phyloP scores from a whole-genome alignment of 2,113 vertebrate genomes.

The Lophochroa leadbeateri region DNA sequence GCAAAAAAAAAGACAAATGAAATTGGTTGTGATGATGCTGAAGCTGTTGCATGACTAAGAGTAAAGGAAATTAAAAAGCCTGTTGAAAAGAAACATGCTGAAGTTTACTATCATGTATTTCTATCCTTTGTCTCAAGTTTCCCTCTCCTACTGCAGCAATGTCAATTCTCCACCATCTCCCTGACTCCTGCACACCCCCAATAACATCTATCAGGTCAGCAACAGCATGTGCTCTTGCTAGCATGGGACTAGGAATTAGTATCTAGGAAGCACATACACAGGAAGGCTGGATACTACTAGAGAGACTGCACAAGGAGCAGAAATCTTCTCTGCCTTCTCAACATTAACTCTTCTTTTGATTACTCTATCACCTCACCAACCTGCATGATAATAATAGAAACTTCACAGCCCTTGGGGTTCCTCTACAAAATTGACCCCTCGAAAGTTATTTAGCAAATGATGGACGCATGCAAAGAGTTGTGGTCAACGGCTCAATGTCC shows the following conservation, averaged over 20 bases:
- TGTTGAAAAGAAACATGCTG: not conserved
- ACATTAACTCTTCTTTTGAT: not conserved
- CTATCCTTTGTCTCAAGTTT: not conserved
- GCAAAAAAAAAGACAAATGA: not conserved
- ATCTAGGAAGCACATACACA: rapidly evolving
- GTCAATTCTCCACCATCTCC: not conserved
- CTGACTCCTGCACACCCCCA: not conserved
- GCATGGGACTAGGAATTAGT: not conserved
- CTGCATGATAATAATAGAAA: not conserved
- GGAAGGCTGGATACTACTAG: not conserved
- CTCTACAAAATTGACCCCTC: not conserved
- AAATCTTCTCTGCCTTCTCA: not conserved
- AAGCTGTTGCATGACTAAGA: not conserved
- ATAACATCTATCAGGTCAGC: not conserved
- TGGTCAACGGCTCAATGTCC: too few relatives aligned
- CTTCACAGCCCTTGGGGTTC: not conserved
- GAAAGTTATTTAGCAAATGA: not conserved
- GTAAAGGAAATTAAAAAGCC: not conserved
- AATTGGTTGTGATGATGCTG: not conserved
- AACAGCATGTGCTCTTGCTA: not conserved
- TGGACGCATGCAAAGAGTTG: too few relatives aligned
- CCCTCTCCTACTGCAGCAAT: not conserved
- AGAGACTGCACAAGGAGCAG: not conserved
- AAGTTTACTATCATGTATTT: not conserved
- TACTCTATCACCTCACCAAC: not conserved